phyloP scores from a whole-genome alignment of 2,888 invertebrate species.

The Pediacus dermestoides region DNA sequence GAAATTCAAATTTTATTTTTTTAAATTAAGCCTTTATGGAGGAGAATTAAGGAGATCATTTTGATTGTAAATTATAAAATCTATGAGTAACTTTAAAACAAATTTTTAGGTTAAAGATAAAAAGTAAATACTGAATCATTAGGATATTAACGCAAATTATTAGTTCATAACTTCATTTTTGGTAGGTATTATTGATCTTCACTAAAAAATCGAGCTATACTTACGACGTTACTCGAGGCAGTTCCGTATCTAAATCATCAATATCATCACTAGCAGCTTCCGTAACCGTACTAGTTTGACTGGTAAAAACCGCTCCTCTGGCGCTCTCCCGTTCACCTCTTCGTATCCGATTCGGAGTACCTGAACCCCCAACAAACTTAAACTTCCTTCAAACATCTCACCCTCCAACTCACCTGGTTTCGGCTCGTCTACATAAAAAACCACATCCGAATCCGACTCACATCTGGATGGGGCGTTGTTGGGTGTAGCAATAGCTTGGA shows the following conservation, averaged over 20 bases:
- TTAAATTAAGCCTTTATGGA: too few relatives aligned
- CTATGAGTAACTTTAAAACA: too few relatives aligned
- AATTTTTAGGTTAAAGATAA: too few relatives aligned
- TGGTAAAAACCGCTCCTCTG: conserved; percentile 53
- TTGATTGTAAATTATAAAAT: too few relatives aligned
- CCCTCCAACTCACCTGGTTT: conserved; percentile 50
- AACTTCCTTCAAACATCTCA: conserved; percentile 2
- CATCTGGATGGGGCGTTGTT: conserved; percentile 41
- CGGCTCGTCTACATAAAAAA: conserved; percentile 63
- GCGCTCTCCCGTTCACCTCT: conserved; percentile 49
- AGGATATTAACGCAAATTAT: too few relatives aligned
- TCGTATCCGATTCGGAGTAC: conserved; percentile 49
- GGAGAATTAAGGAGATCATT: too few relatives aligned
- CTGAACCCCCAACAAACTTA: too few relatives aligned
- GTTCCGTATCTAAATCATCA: conserved; percentile 60
- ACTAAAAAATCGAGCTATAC: conserved; percentile 33
- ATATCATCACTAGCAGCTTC: conserved; percentile 69
- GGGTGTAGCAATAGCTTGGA: conserved; percentile 26
- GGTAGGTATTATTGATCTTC: too few relatives aligned
- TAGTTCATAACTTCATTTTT: too few relatives aligned
- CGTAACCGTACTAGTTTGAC: conserved; percentile 65
- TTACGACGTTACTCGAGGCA: conserved; percentile 65
- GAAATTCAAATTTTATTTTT: too few relatives aligned
- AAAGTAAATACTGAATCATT: too few relatives aligned
- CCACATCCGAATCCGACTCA: conserved; percentile 62